Conservation (phyloP, 2,113 vertebrate genomes). For the Psephotus haematonotus region DNA sequence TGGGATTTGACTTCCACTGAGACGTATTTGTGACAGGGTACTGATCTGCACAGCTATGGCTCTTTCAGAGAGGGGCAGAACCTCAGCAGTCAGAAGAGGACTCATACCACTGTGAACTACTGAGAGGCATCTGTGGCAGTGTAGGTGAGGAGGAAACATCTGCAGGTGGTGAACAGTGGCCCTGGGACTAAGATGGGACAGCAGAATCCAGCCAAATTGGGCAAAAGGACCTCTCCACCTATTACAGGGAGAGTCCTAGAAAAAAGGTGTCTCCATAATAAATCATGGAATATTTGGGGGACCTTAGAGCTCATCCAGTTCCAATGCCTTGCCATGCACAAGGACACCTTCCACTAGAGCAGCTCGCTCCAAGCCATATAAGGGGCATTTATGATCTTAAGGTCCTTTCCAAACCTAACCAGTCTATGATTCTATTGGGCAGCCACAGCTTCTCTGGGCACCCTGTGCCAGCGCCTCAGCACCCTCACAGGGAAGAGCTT, state of each 20-base stretch:
- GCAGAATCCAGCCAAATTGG: background rate
- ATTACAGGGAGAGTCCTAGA: background rate
- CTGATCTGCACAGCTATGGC: background rate
- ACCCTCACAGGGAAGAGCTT: background rate
- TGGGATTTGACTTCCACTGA: background rate
- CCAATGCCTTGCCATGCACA: background rate
- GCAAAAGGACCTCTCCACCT: background rate
- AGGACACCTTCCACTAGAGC: background rate
- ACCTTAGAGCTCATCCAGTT: background rate
- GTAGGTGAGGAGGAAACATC: background rate
- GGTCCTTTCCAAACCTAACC: background rate
- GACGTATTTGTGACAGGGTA: background rate
- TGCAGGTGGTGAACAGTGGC: background rate
- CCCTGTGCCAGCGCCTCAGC: background rate
- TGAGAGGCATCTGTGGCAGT: background rate
- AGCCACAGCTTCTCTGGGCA: background rate
- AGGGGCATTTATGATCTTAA: background rate
- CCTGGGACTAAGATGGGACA: background rate
- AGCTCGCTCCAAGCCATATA: background rate
- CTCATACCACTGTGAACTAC: no score
- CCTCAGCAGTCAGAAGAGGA: background rate
- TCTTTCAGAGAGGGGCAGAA: background rate
- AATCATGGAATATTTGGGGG: background rate
- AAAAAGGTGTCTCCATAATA: background rate
- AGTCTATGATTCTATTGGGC: background rate